Evolutionary conservation across 2,888 invertebrate genomes (phyloP), one percentile per base, ranked within the genome.

Genomic region (Pristionchus maxplancki): DNA sequence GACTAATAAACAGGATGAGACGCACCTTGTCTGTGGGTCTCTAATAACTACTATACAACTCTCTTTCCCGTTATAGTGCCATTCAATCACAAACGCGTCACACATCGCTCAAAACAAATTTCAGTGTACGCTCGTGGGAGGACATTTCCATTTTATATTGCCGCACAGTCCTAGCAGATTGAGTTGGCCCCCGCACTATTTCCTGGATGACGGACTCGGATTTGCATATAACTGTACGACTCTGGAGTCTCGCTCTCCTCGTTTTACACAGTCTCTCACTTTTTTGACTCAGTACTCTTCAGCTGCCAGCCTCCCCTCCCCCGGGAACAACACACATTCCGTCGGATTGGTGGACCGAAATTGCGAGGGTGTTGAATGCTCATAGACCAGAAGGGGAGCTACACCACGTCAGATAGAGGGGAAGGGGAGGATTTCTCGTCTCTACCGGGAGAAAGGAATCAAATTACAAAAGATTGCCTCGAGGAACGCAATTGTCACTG

Each of bases 331-430:
- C 64, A n/a, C n/a, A n/a, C n/a, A 64, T 64, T 64, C 64, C 64
- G 4, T 28, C 13, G 44, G 37, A 71, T n/a, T 78, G 44, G 34
- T n/a, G 44, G 40, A 24, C 20, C 74, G 34, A 24, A 58, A 64
- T 31, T 64, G 64, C 64, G 64, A 64, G 71, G 34, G 74, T 44
- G 24, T 40, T 40, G 74, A 78, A 78, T 78, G 74, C 44, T 78
- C 74, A 44, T 9, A 40, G 74, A 71, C 37, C 71, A 71, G 71
- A 71, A 20, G 37, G 71, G 64, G 31, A 31, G 64, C 28, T 31
- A 71, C n/a, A 71, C 31, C 34, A 71, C 67, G 74, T 44, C 74
- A 78, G 67, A 17, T 15, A 8, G 44, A 37, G 31, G 34, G 5
- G 20, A 17, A 20, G 24, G 53, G 53, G 53, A 53, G 53, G 53